phyloP scores from a whole-genome alignment of 2,888 invertebrate genomes.

The Drepana falcataria region DNA sequence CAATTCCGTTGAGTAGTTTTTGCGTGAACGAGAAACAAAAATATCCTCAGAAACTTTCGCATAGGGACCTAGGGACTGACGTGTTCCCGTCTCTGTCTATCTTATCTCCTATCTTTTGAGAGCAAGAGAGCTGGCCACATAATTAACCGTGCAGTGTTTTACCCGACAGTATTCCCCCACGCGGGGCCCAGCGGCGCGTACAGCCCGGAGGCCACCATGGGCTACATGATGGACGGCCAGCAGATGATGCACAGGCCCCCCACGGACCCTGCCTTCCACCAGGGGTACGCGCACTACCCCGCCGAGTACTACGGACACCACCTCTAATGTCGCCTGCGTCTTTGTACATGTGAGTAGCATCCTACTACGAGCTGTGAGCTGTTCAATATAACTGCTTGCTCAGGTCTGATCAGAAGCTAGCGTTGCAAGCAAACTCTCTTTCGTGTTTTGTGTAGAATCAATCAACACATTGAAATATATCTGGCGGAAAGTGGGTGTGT shows the following conservation, averaged over 20 bases:
- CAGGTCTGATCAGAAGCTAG: too few relatives aligned
- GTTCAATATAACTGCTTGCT: not conserved
- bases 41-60: too few relatives aligned
- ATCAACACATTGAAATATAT: too few relatives aligned
- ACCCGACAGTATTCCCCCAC: slow-evolving; percentile 91
- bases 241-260: slow-evolving; percentile 98
- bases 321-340: slow-evolving; percentile 82
- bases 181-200: slow-evolving; percentile 97
- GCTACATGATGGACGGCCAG: slow-evolving; percentile 98
- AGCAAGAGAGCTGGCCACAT: slow-evolving; percentile 38
- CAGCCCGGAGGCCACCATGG: slow-evolving; percentile 97
- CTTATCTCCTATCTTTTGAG: not conserved
- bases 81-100: too few relatives aligned
- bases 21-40: too few relatives aligned
- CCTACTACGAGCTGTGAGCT: not conserved
- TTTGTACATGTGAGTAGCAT: slow-evolving; percentile 69
- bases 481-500: too few relatives aligned
- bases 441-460: too few relatives aligned
- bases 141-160: slow-evolving; percentile 73
- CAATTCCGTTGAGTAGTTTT: too few relatives aligned
- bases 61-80: too few relatives aligned
- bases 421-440: too few relatives aligned
- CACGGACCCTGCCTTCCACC: slow-evolving; percentile 95
- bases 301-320: slow-evolving; percentile 96
- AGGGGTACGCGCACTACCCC: slow-evolving; percentile 93